Conservation (phyloP, 2,888 invertebrate species). For the Drosophila rubida region DNA sequence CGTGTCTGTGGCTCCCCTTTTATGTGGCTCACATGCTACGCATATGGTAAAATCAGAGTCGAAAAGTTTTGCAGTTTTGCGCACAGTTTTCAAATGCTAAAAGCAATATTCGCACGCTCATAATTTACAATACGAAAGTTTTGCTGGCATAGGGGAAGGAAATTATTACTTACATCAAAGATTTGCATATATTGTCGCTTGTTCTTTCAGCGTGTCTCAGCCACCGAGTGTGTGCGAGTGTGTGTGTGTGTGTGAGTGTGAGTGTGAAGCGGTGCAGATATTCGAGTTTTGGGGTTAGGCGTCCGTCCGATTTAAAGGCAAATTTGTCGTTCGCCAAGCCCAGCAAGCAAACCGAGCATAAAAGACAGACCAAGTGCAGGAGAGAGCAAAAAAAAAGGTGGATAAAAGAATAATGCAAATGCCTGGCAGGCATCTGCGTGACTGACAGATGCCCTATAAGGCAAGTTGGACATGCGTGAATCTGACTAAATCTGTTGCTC, state of each 20-base stretch:
- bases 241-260: background rate
- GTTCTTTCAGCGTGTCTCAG: background rate
- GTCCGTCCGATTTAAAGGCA: slow-evolving; percentile 54
- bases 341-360: slow-evolving; percentile 35
- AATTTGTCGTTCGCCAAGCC: slow-evolving; percentile 66
- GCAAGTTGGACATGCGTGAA: too few relatives aligned
- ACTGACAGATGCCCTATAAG: background rate
- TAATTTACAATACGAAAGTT: slow-evolving; percentile 71
- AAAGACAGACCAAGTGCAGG: slow-evolving; percentile 37
- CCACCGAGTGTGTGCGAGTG: background rate
- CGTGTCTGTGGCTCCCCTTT: background rate
- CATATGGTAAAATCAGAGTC: slow-evolving; percentile 46
- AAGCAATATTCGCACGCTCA: slow-evolving; percentile 76
- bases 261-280: background rate
- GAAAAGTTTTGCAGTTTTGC: slow-evolving; percentile 34
- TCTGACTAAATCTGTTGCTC: background rate
- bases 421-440: background rate
- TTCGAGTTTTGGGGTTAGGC: slow-evolving; percentile 33
- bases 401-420: background rate
- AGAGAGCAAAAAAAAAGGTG: slow-evolving; percentile 17
- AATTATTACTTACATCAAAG: slow-evolving; percentile 80
- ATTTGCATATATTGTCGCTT: slow-evolving; percentile 73
- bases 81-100: slow-evolving; percentile 54
- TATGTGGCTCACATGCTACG: slow-evolving; percentile 4
- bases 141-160: slow-evolving; percentile 66